Percentiles rank a stretch among this genome's conserved stretches.
Conservation (phyloP, 2,888 invertebrate genomes). For the Caenorhabditis sinica region DNA sequence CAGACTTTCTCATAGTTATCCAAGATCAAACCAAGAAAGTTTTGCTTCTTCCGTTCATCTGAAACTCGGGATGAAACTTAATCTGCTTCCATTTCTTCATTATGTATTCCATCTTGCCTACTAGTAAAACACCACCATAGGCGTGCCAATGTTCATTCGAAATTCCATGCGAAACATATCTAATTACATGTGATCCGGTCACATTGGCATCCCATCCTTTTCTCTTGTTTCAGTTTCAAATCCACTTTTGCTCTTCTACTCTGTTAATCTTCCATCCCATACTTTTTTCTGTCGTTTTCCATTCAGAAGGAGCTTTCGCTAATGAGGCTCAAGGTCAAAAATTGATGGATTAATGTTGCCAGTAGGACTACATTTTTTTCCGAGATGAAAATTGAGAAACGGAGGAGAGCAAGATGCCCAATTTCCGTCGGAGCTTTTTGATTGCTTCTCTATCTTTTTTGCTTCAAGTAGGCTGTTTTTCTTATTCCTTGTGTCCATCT, state of each 20-base stretch:
- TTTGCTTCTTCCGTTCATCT: constrained; percentile 14
- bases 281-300: constrained; percentile 15
- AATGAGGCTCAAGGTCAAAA: constrained; percentile 41
- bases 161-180: constrained; percentile 58
- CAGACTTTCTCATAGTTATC: no score
- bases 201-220: constrained; percentile 16
- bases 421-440: constrained; percentile 39
- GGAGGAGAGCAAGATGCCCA: constrained; percentile 26
- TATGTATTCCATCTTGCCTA: constrained; percentile 7
- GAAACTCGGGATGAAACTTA: constrained; percentile 28
- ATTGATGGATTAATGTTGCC: constrained; percentile 34
- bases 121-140: constrained; percentile 2
- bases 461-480: constrained; percentile 47
- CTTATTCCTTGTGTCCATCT: constrained; percentile 27
- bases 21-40: background rate
- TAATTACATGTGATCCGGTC: constrained; percentile 50
- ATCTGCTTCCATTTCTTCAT: constrained; percentile 34
- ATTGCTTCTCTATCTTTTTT: constrained; percentile 25
- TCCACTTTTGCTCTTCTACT: constrained; percentile 47
- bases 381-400: constrained; percentile 19
- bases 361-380: constrained; percentile 26
- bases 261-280: background rate
- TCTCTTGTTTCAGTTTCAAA: constrained; percentile 38
- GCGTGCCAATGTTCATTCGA: constrained; percentile 42
- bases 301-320: constrained; percentile 27